These are phyloP conservation scores for Thripadectes ignobilis DNA, from an alignment of 2,797 vertebrate genomes.

Conservation along the genomic window DNA sequence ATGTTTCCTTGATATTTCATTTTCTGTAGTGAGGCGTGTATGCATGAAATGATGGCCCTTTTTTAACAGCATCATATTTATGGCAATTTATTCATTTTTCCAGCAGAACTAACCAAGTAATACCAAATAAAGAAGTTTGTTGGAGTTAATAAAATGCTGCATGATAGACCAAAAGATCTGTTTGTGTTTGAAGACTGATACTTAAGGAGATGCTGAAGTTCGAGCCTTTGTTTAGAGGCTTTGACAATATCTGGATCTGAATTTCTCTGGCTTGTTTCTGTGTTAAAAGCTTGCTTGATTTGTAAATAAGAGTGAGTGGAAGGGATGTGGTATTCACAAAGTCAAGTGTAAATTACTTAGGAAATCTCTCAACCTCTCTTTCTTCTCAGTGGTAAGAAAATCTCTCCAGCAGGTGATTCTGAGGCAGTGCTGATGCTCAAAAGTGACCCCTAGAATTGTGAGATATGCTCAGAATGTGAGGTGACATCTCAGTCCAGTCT, in stretches of 20 bases:
- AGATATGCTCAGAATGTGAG: neutral
- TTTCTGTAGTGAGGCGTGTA: neutral
- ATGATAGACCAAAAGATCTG: neutral
- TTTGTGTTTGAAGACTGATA: neutral
- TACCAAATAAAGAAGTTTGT: neutral
- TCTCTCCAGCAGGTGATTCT: neutral
- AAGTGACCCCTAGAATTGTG: accelerated
- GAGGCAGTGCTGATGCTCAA: neutral
- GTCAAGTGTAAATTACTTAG: neutral
- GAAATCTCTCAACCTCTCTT: neutral
- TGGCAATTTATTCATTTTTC: neutral
- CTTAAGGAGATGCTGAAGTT: neutral
- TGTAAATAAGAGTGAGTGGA: neutral
- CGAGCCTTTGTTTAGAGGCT: neutral
- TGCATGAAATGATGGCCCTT: neutral
- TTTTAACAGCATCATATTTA: neutral
- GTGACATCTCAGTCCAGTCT: neutral
- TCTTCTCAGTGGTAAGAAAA: neutral
- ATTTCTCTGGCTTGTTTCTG: neutral
- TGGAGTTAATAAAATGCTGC: neutral
- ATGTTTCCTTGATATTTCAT: neutral
- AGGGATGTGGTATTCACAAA: neutral
- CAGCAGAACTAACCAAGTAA: neutral
- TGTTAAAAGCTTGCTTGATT: neutral
- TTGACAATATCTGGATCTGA: neutral